phyloP scores from a whole-genome alignment of 1,140 invertebrate genomes.

The Dufourea novaeangliae region DNA sequence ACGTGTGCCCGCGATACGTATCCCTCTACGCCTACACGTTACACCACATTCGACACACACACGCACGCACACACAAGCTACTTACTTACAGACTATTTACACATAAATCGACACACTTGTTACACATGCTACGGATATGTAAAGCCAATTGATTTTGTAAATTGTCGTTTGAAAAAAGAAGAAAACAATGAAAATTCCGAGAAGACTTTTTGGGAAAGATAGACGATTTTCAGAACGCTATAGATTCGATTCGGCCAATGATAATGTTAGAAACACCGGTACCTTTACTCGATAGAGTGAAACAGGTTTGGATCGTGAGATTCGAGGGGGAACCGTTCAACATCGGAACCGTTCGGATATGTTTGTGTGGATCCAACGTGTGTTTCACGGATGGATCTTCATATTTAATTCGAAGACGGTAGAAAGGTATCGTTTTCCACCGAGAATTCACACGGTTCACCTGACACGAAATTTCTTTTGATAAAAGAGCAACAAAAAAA shows the following conservation, averaged over 20 bases:
- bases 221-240: conserved; percentile 15
- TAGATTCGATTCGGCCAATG: conserved; percentile 47
- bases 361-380: too few species aligned
- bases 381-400: too few species aligned
- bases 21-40: conserved; percentile 43
- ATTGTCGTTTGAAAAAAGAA: conserved; percentile 61
- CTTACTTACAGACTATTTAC: conserved; percentile 59
- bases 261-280: background rate
- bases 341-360: background rate
- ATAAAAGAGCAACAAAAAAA: background rate
- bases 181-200: conserved; percentile 6
- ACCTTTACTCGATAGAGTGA: background rate
- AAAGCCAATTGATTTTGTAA: conserved; percentile 83
- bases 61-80: too few species aligned
- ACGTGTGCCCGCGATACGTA: background rate
- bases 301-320: background rate
- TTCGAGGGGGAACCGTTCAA: background rate
- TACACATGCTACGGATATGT: conserved; percentile 81
- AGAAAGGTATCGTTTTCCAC: conserved; percentile 43
- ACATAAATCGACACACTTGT: too few species aligned
- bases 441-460: conserved; percentile 31
- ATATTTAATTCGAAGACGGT: too few species aligned
- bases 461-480: too few species aligned
- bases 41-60: conserved; percentile 66
- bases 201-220: background rate